These are phyloP conservation scores for Amphilophus citrinellus DNA, from an alignment of 2,113 vertebrate species.

Conservation along the genomic window DNA sequence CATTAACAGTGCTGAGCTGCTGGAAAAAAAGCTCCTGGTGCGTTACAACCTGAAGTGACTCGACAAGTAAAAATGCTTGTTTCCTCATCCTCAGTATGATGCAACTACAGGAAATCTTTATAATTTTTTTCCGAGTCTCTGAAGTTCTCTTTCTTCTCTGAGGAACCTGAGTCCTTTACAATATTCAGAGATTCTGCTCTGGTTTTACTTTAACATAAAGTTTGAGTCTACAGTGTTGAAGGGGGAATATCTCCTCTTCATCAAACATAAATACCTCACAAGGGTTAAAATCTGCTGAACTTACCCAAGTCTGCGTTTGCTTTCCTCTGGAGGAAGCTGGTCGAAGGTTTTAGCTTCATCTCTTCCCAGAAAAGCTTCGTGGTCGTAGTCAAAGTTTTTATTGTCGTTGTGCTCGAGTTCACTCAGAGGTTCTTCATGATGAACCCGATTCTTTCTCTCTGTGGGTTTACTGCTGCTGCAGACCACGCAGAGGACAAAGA, in stretches of 20 bases:
- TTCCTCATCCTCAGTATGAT: not conserved
- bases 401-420: constrained; percentile 86
- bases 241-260: not conserved
- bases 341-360: constrained; percentile 91
- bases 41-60: not conserved
- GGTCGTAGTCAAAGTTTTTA: constrained; percentile 90
- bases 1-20: too few species aligned
- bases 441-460: constrained; percentile 87
- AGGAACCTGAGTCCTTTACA: too few species aligned
- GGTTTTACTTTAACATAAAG: too few species aligned
- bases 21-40: too few species aligned
- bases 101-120: not conserved
- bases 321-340: constrained; percentile 91
- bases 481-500: constrained; percentile 82
- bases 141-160: not conserved
- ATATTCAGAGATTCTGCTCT: too few species aligned
- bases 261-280: not conserved
- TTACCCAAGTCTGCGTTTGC: constrained; percentile 91
- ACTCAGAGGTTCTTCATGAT: constrained; percentile 87
- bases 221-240: not conserved
- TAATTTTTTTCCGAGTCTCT: not conserved
- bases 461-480: constrained; percentile 87
- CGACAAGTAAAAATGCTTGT: not conserved
- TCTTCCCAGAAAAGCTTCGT: constrained; percentile 91
- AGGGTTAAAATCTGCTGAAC: constrained; percentile 25